Conservation (phyloP, 2,113 vertebrate genomes). For the Murina feae region DNA sequence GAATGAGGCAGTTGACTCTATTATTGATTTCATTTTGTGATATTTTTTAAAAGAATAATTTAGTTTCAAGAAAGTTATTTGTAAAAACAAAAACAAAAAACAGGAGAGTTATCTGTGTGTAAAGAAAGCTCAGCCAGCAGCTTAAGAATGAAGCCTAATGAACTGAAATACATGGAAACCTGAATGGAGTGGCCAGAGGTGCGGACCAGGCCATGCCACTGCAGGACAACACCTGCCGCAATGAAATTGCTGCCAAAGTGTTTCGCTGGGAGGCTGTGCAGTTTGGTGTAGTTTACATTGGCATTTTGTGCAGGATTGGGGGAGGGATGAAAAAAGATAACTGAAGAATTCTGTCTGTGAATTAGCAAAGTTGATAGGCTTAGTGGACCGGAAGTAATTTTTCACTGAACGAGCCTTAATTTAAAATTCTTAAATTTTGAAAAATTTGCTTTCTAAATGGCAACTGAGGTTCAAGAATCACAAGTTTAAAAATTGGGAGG, state of each 20-base stretch:
- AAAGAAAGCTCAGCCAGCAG: conserved; percentile 43
- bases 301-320: neutral
- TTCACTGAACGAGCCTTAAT: conserved; percentile 19
- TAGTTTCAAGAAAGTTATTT: conserved; percentile 55
- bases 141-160: conserved; percentile 60
- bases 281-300: conserved; percentile 35
- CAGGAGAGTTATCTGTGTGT: conserved; percentile 37
- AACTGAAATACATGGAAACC: conserved; percentile 56
- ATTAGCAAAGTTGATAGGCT: neutral
- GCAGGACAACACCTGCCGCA: conserved; percentile 30
- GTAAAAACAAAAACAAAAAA: neutral
- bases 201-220: conserved; percentile 53
- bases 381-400: conserved; percentile 27
- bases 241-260: conserved; percentile 17
- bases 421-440: conserved; percentile 33
- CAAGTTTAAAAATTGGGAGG: neutral
- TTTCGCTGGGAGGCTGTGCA: conserved; percentile 27
- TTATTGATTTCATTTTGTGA: conserved; percentile 56
- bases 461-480: neutral
- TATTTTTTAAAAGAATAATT: conserved; percentile 44
- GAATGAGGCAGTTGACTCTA: conserved; percentile 8
- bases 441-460: neutral
- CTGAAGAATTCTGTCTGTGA: conserved; percentile 48
- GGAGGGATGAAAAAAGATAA: neutral
- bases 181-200: conserved; percentile 58